Conservation (phyloP, 2,888 invertebrate species). For the Amiota communis region DNA sequence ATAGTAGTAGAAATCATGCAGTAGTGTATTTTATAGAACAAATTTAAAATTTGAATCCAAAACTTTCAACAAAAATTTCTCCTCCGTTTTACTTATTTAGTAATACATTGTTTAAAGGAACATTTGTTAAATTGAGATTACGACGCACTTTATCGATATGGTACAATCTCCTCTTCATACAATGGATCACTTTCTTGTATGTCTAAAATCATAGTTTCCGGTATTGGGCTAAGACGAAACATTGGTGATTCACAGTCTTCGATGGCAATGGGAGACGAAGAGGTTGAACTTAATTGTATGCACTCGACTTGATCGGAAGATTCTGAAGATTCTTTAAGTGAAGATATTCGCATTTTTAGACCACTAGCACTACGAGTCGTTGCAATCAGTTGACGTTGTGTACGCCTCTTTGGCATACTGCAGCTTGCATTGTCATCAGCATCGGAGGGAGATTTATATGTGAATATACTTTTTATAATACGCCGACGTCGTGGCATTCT, state of each 20-base stretch:
- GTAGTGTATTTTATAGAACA: no score
- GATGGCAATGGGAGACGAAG: slow-evolving; percentile 39
- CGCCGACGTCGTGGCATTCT: background rate
- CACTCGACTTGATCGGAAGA: slow-evolving; percentile 43
- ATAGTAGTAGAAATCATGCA: no score
- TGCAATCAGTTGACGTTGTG: slow-evolving; percentile 28
- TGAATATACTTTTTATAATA: slow-evolving; percentile 44
- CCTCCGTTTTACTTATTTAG: no score
- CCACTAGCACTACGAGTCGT: slow-evolving; percentile 44
- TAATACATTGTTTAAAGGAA: no score
- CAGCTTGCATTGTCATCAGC: background rate
- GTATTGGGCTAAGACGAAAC: background rate
- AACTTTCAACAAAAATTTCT: no score
- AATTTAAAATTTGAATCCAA: no score
- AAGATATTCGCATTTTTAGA: slow-evolving; percentile 51
- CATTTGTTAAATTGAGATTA: background rate
- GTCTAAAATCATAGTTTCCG: background rate
- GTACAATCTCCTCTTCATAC: slow-evolving; percentile 66
- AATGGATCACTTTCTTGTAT: slow-evolving; percentile 59
- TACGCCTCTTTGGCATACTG: slow-evolving; percentile 49
- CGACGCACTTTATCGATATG: slow-evolving; percentile 34
- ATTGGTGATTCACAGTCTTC: background rate
- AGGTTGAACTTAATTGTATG: slow-evolving; percentile 52
- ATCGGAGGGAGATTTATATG: slow-evolving; percentile 36
- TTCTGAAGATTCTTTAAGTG: slow-evolving; percentile 33